Base-by-base conservation (phyloP, 1,140 invertebrate species). In the Varroa destructor region DNA sequence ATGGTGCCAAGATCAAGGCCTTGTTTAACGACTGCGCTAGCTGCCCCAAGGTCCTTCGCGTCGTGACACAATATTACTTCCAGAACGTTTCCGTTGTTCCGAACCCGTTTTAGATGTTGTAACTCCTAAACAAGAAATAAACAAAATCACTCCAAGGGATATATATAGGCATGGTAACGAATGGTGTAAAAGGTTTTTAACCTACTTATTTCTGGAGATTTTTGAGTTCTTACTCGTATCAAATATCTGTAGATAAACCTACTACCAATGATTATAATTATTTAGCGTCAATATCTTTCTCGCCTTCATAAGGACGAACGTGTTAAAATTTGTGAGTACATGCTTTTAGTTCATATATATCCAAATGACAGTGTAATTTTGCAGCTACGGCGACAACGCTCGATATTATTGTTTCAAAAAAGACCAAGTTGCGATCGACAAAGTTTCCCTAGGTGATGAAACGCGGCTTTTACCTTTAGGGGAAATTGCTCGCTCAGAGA, bases 91-190 rank as follows among this genome's bases (percentile, higher is more conserved):
- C 40, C 40, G 57, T 42, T 58, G 12, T 67, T 67, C 61, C 61
- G 61, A 40, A 67, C 37, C 46, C 61, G 61, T 46, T 67, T 67
- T 37, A 67, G 8, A 67, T 67, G 61, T 43, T n/a, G 61, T 1
- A 67, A 8, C 3, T 67, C 0, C 61, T 67, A 2, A 67, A 40
- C 8, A 51, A 5, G 46, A 8, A 25, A 25, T 25, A 25, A 25
- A 25, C 25, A 25, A 25, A 25, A 25, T 25, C 25, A 25, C 25
- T 25, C 25, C 25, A 25, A 25, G 25, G 25, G 25, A 25, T 25
- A 25, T 25, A 25, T 25, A 25, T 25, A 25, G 25, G 25, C 25
- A 25, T 25, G 25, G 25, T 25, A 25, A 25, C 25, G 25, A 14
- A 58, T 12, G n/a, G 55, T 56, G 10, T 10, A 10, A 56, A 56